These are phyloP conservation scores for Agapetus fuscipes DNA, from an alignment of 2,888 invertebrate genomes.

Conservation along the genomic window DNA sequence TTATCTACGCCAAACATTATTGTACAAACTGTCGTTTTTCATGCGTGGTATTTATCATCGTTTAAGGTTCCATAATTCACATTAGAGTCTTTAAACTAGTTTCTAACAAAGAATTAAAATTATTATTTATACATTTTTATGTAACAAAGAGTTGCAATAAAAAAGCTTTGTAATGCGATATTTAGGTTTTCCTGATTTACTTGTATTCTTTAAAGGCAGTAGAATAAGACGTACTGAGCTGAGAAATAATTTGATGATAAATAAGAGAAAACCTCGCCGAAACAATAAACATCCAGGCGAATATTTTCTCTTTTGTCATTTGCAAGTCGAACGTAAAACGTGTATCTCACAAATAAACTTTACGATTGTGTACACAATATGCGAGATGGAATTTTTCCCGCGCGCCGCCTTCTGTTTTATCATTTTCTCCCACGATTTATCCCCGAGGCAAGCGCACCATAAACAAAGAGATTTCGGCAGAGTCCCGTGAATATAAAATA, in stretches of 20 bases:
- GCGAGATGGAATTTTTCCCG: slow-evolving; percentile 20
- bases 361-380: slow-evolving; percentile 22
- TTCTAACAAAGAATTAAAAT: too few relatives aligned
- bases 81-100: too few relatives aligned
- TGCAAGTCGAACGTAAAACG: slow-evolving; percentile 19
- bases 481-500: slow-evolving; percentile 20
- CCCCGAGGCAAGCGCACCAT: slow-evolving; percentile 20
- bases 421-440: slow-evolving; percentile 21
- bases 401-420: slow-evolving; percentile 19
- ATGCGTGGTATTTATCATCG: too few relatives aligned
- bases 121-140: too few relatives aligned
- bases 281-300: slow-evolving; percentile 13
- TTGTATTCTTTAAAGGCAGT: too few relatives aligned
- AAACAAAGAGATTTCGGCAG: slow-evolving; percentile 20
- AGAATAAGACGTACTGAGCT: too few relatives aligned
- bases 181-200: too few relatives aligned
- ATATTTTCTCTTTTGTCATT: slow-evolving; percentile 12
- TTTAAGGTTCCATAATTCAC: too few relatives aligned
- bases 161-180: too few relatives aligned
- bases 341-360: slow-evolving; percentile 21
- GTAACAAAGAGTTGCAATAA: too few relatives aligned
- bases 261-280: slow-evolving; percentile 13
- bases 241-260: slow-evolving; percentile 12
- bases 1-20: too few relatives aligned
- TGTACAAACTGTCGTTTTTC: too few relatives aligned